These are phyloP conservation scores for Mayetiola destructor DNA, from an alignment of 2,888 invertebrate genomes.

Conservation along the genomic window DNA sequence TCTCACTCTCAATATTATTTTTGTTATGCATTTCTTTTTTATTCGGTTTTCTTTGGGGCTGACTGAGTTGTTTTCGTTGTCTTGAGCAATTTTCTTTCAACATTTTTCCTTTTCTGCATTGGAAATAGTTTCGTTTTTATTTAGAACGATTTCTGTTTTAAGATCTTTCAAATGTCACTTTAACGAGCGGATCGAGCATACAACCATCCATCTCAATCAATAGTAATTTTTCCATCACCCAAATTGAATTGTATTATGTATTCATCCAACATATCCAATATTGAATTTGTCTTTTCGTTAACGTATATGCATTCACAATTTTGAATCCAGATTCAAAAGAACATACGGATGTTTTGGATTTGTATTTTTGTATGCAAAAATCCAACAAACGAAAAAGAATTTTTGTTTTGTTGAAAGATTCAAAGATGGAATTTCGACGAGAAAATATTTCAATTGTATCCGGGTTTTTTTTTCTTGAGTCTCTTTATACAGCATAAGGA, in stretches of 20 bases:
- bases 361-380: not conserved
- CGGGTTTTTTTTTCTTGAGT: too few relatives aligned
- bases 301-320: too few relatives aligned
- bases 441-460: too few relatives aligned
- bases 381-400: too few relatives aligned
- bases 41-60: not conserved
- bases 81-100: not conserved
- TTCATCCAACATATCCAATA: slow-evolving; percentile 6
- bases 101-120: too few relatives aligned
- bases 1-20: not conserved
- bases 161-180: too few relatives aligned
- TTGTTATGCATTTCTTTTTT: not conserved
- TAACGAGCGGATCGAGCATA: too few relatives aligned
- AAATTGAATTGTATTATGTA: slow-evolving; percentile 8
- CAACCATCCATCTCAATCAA: slow-evolving; percentile 7
- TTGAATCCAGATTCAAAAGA: slow-evolving; percentile 2
- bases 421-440: slow-evolving; percentile 1
- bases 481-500: not conserved
- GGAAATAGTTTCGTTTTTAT: too few relatives aligned
- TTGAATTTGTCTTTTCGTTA: not conserved
- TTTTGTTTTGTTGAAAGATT: not conserved
- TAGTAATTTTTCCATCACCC: slow-evolving; percentile 2
- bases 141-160: too few relatives aligned
- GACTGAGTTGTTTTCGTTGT: not conserved
- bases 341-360: not conserved